Percentiles rank a stretch among this genome's conserved stretches.
phyloP scores from a whole-genome alignment of 1,140 invertebrate species.

The Anthonomus grandis region DNA sequence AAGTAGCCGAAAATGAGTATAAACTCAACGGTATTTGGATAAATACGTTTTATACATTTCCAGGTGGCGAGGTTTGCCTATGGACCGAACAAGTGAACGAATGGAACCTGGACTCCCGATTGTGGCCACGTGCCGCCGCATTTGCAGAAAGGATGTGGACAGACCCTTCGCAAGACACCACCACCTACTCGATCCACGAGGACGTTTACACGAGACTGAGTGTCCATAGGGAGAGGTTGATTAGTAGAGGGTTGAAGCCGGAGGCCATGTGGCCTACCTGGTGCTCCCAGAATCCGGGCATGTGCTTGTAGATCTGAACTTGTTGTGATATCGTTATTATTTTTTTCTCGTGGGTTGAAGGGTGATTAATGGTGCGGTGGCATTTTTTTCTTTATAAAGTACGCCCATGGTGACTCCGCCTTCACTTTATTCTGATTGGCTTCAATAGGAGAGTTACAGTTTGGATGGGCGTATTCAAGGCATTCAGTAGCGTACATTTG shows the following conservation, averaged over 20 bases:
- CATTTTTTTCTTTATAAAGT: too few species aligned
- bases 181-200: slow-evolving; percentile 41
- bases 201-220: slow-evolving; percentile 66
- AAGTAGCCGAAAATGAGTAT: too few species aligned
- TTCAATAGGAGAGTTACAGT: too few species aligned
- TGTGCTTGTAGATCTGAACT: slow-evolving; percentile 61
- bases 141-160: slow-evolving; percentile 61
- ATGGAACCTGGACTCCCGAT: slow-evolving; percentile 59
- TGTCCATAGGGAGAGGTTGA: slow-evolving; percentile 61
- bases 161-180: slow-evolving; percentile 39
- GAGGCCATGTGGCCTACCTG: slow-evolving; percentile 72
- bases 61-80: slow-evolving; percentile 63
- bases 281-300: slow-evolving; percentile 70
- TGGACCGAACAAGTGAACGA: slow-evolving; percentile 68
- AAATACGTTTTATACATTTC: too few species aligned
- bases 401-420: too few species aligned
- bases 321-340: too few species aligned
- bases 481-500: too few species aligned
- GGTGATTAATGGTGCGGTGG: too few species aligned
- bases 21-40: too few species aligned
- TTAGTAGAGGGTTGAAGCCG: slow-evolving; percentile 59
- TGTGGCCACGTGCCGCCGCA: slow-evolving; percentile 68
- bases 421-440: too few species aligned
- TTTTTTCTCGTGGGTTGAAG: too few species aligned
- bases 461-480: too few species aligned